phyloP scores from a whole-genome alignment of 2,113 vertebrate genomes.

The Suncus etruscus region DNA sequence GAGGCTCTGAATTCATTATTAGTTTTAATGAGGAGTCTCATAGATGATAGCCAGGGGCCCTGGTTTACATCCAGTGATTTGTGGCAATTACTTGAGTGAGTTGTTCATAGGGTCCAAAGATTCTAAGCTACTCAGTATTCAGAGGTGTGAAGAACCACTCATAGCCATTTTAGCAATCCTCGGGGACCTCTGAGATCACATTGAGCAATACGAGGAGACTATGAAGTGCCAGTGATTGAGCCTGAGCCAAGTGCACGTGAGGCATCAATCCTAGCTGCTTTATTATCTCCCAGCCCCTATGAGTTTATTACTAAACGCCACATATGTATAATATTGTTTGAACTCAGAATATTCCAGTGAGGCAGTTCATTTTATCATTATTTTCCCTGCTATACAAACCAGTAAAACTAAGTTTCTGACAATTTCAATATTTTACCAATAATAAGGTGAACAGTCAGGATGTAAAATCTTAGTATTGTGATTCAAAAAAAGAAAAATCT shows the following conservation, averaged over 20 bases:
- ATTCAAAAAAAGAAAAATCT: neutral
- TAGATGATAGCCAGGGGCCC: no score
- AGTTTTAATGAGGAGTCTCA: no score
- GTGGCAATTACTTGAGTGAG: no score
- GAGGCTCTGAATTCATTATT: neutral
- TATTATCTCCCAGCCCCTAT: neutral
- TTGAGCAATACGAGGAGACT: neutral
- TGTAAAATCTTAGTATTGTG: neutral
- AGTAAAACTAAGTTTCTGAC: neutral
- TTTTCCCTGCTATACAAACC: neutral
- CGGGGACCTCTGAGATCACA: no score
- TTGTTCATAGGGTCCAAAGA: no score
- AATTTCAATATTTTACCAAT: neutral
- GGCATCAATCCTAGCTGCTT: neutral
- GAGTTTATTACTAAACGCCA: constrained; percentile 1
- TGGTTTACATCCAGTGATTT: no score
- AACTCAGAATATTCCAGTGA: neutral
- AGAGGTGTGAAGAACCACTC: no score
- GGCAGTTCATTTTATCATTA: neutral
- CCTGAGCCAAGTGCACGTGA: no score
- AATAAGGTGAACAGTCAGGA: neutral
- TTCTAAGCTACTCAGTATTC: no score
- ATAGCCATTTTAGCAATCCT: no score
- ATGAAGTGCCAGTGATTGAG: neutral
- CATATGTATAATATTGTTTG: constrained; percentile 21